Percentiles rank a stretch among this genome's conserved stretches.
phyloP scores from a whole-genome alignment of 2,888 invertebrate species.

The Eurytoma adleriae region DNA sequence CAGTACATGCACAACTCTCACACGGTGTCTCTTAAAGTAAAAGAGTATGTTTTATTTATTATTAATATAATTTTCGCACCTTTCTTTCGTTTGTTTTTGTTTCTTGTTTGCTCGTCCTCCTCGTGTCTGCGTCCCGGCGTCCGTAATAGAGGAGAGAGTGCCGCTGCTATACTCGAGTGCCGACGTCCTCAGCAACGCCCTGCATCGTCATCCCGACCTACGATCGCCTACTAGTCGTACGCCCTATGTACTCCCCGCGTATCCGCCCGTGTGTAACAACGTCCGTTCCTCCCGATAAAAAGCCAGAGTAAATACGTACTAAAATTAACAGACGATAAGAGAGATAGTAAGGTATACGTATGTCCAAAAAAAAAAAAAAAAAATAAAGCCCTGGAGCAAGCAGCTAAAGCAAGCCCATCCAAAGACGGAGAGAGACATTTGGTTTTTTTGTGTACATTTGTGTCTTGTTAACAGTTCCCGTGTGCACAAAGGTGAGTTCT shows the following conservation, averaged over 20 bases:
- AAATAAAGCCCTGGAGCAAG: no score
- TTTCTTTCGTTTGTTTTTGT: conserved; percentile 51
- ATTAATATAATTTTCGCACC: conserved; percentile 55
- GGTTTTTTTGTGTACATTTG: no score
- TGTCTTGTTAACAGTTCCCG: no score
- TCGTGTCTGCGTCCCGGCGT: conserved; percentile 16
- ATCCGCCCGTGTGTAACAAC: conserved; percentile 65
- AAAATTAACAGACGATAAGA: neutral
- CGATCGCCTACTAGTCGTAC: conserved; percentile 65
- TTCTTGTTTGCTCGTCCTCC: conserved; percentile 50
- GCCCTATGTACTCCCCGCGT: conserved; percentile 64
- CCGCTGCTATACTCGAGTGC: conserved; percentile 75
- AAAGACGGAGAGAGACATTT: no score
- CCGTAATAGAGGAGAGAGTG: conserved; percentile 73
- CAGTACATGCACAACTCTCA: neutral
- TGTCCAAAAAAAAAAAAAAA: neutral
- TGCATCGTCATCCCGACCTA: conserved; percentile 73
- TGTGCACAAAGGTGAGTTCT: no score
- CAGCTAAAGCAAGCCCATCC: no score
- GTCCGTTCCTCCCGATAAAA: conserved; percentile 65
- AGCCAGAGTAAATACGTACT: neutral
- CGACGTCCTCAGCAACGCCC: conserved; percentile 75
- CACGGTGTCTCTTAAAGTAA: neutral
- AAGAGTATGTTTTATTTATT: conserved; percentile 20
- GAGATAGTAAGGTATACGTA: neutral